These are phyloP conservation scores for Muschampia plurimacula DNA, from an alignment of 2,888 invertebrate genomes.

Conservation along the genomic window DNA sequence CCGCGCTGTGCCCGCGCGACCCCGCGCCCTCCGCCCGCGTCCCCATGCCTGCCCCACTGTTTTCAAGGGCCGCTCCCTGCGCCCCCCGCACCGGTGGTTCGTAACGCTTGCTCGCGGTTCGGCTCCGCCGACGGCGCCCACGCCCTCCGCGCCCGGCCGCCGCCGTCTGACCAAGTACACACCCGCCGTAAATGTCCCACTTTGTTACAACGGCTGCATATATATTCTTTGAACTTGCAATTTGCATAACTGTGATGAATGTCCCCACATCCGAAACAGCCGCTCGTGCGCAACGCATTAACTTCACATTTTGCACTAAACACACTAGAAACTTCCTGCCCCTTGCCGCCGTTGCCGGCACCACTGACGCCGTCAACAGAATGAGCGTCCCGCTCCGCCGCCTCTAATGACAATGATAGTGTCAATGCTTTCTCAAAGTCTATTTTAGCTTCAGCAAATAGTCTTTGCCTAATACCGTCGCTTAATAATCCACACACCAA, in stretches of 20 bases:
- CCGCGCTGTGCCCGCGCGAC: too few relatives aligned
- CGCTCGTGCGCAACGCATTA: neutral
- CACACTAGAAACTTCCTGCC: neutral
- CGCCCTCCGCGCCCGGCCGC: neutral
- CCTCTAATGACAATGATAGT: neutral
- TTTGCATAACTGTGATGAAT: neutral
- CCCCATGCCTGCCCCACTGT: too few relatives aligned
- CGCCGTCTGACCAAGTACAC: neutral
- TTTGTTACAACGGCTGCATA: neutral
- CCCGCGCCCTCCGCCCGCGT: too few relatives aligned
- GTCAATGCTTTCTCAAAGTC: neutral
- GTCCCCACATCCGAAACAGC: neutral
- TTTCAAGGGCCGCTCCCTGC: too few relatives aligned
- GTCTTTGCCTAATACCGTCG: neutral
- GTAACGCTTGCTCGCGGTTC: too few relatives aligned
- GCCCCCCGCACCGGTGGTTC: too few relatives aligned
- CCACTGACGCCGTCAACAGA: neutral
- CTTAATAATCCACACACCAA: neutral
- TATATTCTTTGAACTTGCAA: neutral
- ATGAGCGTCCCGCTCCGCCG: neutral
- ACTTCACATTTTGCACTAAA: neutral
- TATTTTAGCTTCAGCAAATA: constrained; percentile 3
- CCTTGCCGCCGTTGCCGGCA: neutral
- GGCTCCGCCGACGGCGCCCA: neutral
- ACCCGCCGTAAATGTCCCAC: neutral